These are phyloP conservation scores for Hipparchia sbordonii DNA, from an alignment of 2,888 invertebrate genomes.

Conservation along the genomic window DNA sequence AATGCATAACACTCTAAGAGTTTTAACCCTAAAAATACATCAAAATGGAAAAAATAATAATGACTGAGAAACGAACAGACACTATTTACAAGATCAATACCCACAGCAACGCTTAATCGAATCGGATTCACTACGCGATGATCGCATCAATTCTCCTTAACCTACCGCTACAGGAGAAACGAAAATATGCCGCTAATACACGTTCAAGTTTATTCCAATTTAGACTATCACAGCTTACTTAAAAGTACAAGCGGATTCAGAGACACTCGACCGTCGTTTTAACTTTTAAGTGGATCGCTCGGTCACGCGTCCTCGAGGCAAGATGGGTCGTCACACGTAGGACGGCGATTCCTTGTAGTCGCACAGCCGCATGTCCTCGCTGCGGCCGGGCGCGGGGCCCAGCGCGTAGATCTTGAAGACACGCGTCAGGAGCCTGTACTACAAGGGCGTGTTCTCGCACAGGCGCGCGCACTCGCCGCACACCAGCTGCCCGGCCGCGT, in stretches of 20 bases:
- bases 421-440: slow-evolving; percentile 78
- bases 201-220: slow-evolving; percentile 64
- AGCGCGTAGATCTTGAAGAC: slow-evolving; percentile 78
- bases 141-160: slow-evolving; percentile 58
- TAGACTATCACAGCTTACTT: slow-evolving; percentile 80
- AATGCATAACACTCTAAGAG: slow-evolving; percentile 73
- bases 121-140: slow-evolving; percentile 18
- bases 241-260: slow-evolving; percentile 53
- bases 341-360: slow-evolving; percentile 47
- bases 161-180: slow-evolving; percentile 56
- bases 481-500: slow-evolving; percentile 52
- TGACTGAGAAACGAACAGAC: slow-evolving; percentile 66
- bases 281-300: too few species aligned
- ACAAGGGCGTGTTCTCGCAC: slow-evolving; percentile 65
- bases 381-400: slow-evolving; percentile 51
- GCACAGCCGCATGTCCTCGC: slow-evolving; percentile 45
- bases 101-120: slow-evolving; percentile 52
- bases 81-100: slow-evolving; percentile 71
- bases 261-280: background rate
- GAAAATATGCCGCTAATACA: slow-evolving; percentile 52
- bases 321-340: slow-evolving; percentile 44
- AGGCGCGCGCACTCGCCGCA: slow-evolving; percentile 58
- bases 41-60: slow-evolving; percentile 63
- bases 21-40: slow-evolving; percentile 74
- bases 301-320: slow-evolving; percentile 8